These are phyloP conservation scores for Irena cyanogastra DNA, from an alignment of 2,113 vertebrate genomes.

Conservation along the genomic window DNA sequence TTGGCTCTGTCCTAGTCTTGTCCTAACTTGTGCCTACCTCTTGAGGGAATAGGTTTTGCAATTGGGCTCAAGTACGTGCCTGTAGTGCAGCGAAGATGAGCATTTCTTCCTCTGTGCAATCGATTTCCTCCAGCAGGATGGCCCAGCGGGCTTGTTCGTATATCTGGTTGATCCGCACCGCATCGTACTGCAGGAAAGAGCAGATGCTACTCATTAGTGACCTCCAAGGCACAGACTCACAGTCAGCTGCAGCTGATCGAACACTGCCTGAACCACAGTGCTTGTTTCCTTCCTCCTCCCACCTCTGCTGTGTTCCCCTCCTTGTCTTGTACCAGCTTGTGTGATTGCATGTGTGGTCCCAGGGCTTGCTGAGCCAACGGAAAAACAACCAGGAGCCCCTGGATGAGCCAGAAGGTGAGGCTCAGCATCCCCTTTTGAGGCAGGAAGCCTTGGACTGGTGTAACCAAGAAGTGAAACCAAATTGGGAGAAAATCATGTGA, in stretches of 20 bases:
- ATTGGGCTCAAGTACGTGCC: constrained; percentile 66
- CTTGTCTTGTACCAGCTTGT: neutral
- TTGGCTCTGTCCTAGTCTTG: constrained; percentile 4
- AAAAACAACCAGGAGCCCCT: neutral
- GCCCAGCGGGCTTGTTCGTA: constrained; percentile 96
- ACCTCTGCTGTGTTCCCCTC: neutral
- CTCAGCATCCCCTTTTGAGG: neutral
- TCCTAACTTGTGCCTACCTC: constrained; percentile 32
- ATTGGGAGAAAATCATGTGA: neutral
- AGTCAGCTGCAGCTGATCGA: neutral
- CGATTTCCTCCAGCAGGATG: constrained; percentile 92
- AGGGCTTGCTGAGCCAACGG: neutral
- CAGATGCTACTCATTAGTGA: neutral
- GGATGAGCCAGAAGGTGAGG: neutral
- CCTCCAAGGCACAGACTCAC: neutral
- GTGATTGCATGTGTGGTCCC: neutral
- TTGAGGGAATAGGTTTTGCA: constrained; percentile 6
- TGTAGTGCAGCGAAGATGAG: constrained; percentile 95
- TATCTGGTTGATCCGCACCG: constrained; percentile 91
- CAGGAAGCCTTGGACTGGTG: neutral
- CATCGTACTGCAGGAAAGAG: constrained; percentile 82
- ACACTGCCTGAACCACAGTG: neutral
- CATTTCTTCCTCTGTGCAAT: constrained; percentile 98
- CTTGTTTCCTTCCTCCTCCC: neutral
- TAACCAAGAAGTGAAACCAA: neutral